These are phyloP conservation scores for Cyanistes caeruleus DNA, from an alignment of 2,113 vertebrate species.

Conservation along the genomic window DNA sequence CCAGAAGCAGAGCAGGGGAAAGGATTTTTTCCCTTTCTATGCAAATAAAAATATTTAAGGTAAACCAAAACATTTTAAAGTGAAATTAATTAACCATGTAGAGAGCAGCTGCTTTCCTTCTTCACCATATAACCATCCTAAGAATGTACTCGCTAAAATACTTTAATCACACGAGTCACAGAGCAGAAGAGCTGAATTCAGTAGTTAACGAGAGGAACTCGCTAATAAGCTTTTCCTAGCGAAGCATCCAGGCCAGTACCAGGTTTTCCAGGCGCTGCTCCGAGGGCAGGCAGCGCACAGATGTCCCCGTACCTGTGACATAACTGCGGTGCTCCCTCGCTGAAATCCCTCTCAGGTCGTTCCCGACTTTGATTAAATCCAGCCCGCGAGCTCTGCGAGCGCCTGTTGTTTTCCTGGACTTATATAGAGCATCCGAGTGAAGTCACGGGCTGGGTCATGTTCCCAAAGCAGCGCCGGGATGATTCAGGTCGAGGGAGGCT, in stretches of 20 bases:
- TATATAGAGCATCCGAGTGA: slow-evolving; percentile 68
- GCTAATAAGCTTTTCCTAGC: not conserved
- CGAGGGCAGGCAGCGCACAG: not conserved
- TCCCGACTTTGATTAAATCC: slow-evolving; percentile 10
- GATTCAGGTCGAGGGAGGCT: not conserved
- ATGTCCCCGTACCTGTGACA: slow-evolving; percentile 87
- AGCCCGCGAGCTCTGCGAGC: slow-evolving; percentile 47
- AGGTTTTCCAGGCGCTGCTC: not conserved
- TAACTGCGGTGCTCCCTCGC: slow-evolving; percentile 39
- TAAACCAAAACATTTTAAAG: not conserved
- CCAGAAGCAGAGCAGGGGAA: not conserved
- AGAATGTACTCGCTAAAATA: not conserved
- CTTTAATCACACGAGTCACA: not conserved
- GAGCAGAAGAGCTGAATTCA: not conserved
- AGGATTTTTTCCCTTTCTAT: not conserved
- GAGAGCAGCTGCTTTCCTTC: not conserved
- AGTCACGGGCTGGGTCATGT: slow-evolving; percentile 61
- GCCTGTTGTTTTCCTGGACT: slow-evolving; percentile 59
- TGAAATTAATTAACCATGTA: not conserved
- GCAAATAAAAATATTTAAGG: not conserved
- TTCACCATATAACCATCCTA: not conserved
- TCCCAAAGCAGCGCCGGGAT: slow-evolving; percentile 68
- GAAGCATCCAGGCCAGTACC: not conserved
- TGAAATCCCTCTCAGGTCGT: not conserved
- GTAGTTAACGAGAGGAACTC: not conserved